phyloP scores from a whole-genome alignment of 2,797 vertebrate genomes.

The Anabas testudineus region DNA sequence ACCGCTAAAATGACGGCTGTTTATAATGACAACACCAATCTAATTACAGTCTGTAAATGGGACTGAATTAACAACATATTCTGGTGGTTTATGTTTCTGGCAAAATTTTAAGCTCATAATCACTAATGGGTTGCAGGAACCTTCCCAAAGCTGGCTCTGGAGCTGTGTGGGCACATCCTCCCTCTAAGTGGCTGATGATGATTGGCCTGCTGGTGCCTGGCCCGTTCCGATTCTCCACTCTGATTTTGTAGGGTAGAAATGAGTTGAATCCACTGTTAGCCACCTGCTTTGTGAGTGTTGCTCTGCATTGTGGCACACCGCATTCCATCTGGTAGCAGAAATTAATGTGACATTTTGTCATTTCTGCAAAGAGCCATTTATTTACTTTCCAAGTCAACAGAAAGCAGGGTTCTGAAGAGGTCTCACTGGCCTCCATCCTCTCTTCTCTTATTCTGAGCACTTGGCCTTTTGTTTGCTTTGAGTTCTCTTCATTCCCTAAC shows the following conservation, averaged over 20 bases:
- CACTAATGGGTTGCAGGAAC: conserved; percentile 35
- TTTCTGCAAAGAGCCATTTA: conserved; percentile 44
- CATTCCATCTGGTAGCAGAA: conserved; percentile 54
- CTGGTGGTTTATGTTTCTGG: conserved; percentile 29
- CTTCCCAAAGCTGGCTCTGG: conserved; percentile 25
- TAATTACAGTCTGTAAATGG: conserved; percentile 29
- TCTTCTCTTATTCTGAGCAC: background rate
- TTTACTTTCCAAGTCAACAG: conserved; percentile 47
- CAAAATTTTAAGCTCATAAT: conserved; percentile 42
- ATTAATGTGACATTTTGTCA: conserved; percentile 55
- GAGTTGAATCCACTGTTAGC: conserved; percentile 52
- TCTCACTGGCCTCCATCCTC: conserved; percentile 3
- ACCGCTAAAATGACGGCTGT: background rate
- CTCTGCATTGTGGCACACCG: conserved; percentile 27
- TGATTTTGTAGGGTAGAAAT: conserved; percentile 46
- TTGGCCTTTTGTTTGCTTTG: conserved; percentile 7
- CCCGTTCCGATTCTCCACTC: conserved; percentile 22
- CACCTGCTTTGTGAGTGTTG: conserved; percentile 48
- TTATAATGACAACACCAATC: conserved; percentile 13
- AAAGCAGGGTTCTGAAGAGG: conserved; percentile 23
- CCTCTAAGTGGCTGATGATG: conserved; percentile 34
- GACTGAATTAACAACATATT: conserved; percentile 42
- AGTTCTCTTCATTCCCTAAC: background rate
- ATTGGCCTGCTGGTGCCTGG: conserved; percentile 53
- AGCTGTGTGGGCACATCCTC: conserved; percentile 25